Conservation (phyloP, 2,113 vertebrate species). For the Shinisaurus crocodilurus region DNA sequence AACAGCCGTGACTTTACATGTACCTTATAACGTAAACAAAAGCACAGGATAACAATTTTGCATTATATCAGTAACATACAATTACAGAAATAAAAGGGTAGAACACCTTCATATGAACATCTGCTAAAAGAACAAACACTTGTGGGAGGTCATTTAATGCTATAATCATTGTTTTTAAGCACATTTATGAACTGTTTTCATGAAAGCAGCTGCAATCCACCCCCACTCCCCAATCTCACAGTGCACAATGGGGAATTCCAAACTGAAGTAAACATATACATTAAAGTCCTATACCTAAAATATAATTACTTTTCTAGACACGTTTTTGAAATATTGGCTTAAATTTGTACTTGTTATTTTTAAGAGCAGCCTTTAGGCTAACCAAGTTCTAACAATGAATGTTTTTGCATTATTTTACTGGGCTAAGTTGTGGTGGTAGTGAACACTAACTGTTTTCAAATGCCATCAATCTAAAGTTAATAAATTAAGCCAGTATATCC, state of each 20-base stretch:
- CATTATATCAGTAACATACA: neutral
- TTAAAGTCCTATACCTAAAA: constrained; percentile 44
- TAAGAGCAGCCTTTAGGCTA: constrained; percentile 49
- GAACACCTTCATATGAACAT: neutral
- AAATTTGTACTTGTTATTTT: constrained; percentile 54
- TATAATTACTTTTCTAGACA: constrained; percentile 63
- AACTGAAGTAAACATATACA: constrained; percentile 36
- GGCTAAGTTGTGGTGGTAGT: constrained; percentile 41
- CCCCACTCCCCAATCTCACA: constrained; percentile 60
- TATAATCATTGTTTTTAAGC: constrained; percentile 37
- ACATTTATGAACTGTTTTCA: constrained; percentile 54
- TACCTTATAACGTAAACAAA: neutral
- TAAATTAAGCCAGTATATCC: neutral
- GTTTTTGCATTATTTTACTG: constrained; percentile 18
- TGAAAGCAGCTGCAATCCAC: constrained; percentile 62
- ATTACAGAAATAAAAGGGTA: neutral
- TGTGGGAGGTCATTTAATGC: constrained; percentile 57
- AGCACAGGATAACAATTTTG: constrained; percentile 34
- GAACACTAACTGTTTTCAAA: neutral
- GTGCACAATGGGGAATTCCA: constrained; percentile 70
- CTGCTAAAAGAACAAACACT: constrained; percentile 28
- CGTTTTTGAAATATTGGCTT: constrained; percentile 63
- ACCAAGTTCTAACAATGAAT: constrained; percentile 38
- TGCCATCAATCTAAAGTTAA: neutral
- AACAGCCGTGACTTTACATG: neutral